Evolutionary conservation across 1,140 invertebrate species (phyloP).

Genomic region (Paraescarpia echinospica): DNA sequence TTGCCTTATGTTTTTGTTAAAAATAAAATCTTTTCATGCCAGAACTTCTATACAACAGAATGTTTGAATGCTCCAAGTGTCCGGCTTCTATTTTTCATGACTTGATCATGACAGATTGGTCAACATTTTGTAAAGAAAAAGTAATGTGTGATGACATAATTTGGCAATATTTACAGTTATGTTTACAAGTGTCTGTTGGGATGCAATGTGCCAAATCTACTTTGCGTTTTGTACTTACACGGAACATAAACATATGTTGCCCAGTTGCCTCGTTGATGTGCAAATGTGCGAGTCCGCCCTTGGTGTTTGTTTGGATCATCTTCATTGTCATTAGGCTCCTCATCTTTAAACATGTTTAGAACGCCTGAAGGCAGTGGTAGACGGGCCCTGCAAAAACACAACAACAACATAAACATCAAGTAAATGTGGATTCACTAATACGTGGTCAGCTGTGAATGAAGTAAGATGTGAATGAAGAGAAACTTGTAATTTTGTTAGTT

Average conservation of each 20-base stretch:
- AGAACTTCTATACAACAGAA: too few relatives aligned
- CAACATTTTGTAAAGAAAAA: not conserved
- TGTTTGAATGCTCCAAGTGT: too few relatives aligned
- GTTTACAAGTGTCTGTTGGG: too few relatives aligned
- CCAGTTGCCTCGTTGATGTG: slow-evolving; percentile 80
- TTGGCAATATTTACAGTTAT: not conserved
- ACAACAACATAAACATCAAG: not conserved
- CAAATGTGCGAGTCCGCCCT: slow-evolving; percentile 70
- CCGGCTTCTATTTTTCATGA: too few relatives aligned
- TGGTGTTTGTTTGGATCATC: slow-evolving; percentile 65
- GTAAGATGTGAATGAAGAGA: too few relatives aligned
- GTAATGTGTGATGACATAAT: not conserved
- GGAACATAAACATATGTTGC: slow-evolving; percentile 73
- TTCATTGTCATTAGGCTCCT: not conserved
- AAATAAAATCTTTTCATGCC: too few relatives aligned
- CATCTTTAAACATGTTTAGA: slow-evolving; percentile 1
- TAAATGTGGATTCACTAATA: too few relatives aligned
- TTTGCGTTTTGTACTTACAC: slow-evolving; percentile 60
- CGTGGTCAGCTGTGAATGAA: too few relatives aligned
- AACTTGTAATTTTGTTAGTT: too few relatives aligned
- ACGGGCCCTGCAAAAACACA: not conserved
- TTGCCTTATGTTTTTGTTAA: too few relatives aligned
- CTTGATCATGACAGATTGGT: not conserved
- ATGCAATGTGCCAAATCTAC: too few relatives aligned
- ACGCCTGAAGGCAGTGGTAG: not conserved